phyloP scores from a whole-genome alignment of 2,888 invertebrate species.

The Stenolophus ochropezus region DNA sequence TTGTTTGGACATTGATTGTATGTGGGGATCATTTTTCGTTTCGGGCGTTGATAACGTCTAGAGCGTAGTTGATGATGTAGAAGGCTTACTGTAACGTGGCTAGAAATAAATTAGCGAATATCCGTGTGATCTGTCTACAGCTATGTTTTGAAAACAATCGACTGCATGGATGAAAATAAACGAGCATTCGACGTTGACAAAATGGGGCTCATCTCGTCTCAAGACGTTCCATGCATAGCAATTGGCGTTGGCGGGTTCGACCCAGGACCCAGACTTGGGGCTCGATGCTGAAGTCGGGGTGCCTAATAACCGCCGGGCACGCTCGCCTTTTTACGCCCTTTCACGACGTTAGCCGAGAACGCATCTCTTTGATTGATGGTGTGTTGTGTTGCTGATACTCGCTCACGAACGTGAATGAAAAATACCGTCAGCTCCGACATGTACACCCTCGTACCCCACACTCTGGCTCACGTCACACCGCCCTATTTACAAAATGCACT shows the following conservation, averaged over 20 bases:
- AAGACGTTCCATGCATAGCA: conserved; percentile 60
- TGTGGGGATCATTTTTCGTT: background rate
- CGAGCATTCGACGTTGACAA: conserved; percentile 59
- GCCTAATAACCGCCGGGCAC: conserved; percentile 55
- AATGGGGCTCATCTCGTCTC: conserved; percentile 57
- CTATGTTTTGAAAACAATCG: conserved; percentile 58
- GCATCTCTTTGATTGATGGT: conserved; percentile 59
- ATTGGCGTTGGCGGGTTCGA: conserved; percentile 10
- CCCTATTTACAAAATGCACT: background rate
- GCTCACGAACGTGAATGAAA: conserved; percentile 33
- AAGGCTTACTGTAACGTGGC: conserved; percentile 26
- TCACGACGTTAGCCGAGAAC: conserved; percentile 58
- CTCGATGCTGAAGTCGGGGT: background rate
- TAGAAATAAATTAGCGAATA: conserved; percentile 44
- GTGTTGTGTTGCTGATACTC: conserved; percentile 52
- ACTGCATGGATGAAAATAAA: conserved; percentile 56
- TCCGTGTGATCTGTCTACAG: conserved; percentile 44
- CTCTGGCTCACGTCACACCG: background rate
- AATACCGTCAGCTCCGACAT: conserved; percentile 15
- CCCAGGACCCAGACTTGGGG: background rate
- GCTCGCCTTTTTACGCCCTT: conserved; percentile 57
- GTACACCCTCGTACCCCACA: background rate
- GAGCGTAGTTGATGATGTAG: background rate
- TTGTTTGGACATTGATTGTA: background rate
- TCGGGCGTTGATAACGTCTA: background rate